phyloP scores from a whole-genome alignment of 2,888 invertebrate genomes.

The Linnaemya vulpina region DNA sequence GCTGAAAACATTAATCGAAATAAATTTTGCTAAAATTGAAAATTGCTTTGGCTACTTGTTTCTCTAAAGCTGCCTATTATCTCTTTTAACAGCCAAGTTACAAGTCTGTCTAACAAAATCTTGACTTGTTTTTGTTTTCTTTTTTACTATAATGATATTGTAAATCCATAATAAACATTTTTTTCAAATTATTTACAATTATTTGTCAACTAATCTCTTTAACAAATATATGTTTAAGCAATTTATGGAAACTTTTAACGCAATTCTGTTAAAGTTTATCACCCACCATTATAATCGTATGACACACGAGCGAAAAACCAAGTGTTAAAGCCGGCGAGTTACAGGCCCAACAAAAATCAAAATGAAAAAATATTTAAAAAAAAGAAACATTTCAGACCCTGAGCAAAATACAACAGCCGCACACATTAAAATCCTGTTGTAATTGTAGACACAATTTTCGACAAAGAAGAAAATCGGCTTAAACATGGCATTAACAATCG shows the following conservation, averaged over 20 bases:
- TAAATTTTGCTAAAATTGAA: background rate
- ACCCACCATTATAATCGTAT: conserved; percentile 53
- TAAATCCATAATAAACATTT: conserved; percentile 53
- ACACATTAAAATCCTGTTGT: conserved; percentile 28
- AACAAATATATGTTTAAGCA: conserved; percentile 54
- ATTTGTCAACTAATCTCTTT: conserved; percentile 69
- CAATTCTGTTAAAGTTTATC: conserved; percentile 64
- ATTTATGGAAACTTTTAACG: conserved; percentile 66
- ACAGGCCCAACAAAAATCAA: conserved; percentile 12
- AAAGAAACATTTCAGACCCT: background rate
- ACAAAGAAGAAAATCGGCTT: conserved; percentile 65
- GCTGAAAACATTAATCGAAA: background rate
- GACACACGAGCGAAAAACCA: conserved; percentile 31
- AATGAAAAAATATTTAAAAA: background rate
- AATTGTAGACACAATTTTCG: conserved; percentile 30
- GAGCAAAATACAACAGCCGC: background rate
- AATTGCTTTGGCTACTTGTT: conserved; percentile 8
- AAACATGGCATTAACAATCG: conserved; percentile 53
- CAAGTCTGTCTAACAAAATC: conserved; percentile 24
- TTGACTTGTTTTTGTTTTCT: conserved; percentile 26
- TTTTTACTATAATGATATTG: conserved; percentile 33
- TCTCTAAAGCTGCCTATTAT: conserved; percentile 5
- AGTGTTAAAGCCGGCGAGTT: conserved; percentile 12
- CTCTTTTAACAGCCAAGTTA: background rate
- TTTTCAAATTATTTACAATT: conserved; percentile 59